Conservation (phyloP, 1,140 invertebrate genomes). For the Ceratitis capitata region DNA sequence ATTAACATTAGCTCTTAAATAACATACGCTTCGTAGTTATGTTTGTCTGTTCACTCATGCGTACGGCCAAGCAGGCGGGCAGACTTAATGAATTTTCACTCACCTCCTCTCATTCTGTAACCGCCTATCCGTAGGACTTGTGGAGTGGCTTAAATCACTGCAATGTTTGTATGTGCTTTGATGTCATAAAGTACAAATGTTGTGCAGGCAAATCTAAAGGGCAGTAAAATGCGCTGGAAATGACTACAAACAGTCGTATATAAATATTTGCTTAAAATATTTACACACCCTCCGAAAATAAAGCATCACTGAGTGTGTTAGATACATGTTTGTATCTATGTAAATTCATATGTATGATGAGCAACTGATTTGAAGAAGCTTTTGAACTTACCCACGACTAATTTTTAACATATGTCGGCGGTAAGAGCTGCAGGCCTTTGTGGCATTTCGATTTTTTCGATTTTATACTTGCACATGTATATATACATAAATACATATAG, state of each 20-base stretch:
- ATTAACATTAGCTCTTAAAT: not conserved
- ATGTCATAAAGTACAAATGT: not conserved
- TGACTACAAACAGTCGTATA: not conserved
- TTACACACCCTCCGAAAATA: not conserved
- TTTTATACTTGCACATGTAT: not conserved
- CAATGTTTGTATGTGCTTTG: no score
- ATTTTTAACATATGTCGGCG: not conserved
- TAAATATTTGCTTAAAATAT: not conserved
- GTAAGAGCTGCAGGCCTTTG: not conserved
- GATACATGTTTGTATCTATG: no score
- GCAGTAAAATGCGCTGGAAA: not conserved
- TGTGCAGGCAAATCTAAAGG: not conserved
- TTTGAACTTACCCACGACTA: not conserved
- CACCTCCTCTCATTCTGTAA: not conserved
- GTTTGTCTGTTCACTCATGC: not conserved
- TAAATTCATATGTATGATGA: no score
- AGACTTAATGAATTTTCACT: conserved; percentile 1
- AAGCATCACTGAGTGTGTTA: not conserved
- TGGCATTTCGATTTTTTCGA: not conserved
- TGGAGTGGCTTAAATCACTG: not conserved
- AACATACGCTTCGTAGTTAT: no score
- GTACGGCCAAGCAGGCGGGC: not conserved
- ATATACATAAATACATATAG: not conserved
- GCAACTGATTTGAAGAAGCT: no score
- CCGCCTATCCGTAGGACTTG: not conserved